These are phyloP conservation scores for Poecilus cupreus DNA, from an alignment of 2,888 invertebrate species.

Conservation along the genomic window DNA sequence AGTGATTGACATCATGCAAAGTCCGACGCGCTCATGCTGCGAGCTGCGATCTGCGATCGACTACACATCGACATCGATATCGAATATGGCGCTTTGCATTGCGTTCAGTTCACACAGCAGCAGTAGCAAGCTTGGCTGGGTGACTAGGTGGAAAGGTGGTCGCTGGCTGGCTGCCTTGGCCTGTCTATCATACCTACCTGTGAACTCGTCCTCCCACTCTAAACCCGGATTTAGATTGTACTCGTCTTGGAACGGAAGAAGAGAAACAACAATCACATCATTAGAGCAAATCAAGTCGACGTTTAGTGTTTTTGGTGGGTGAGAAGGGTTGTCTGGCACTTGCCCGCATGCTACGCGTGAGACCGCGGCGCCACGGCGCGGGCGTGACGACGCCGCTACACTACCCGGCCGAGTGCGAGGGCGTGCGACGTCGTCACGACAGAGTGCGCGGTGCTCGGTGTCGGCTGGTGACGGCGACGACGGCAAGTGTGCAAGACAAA, in stretches of 20 bases:
- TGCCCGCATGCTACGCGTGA: slow-evolving; percentile 54
- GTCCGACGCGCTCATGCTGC: slow-evolving; percentile 8
- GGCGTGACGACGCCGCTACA: slow-evolving; percentile 13
- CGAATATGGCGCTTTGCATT: slow-evolving; percentile 50
- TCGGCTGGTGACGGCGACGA: slow-evolving; percentile 30
- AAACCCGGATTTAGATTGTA: slow-evolving; percentile 99
- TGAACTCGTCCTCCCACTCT: slow-evolving; percentile 99
- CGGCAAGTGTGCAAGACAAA: slow-evolving; percentile 52
- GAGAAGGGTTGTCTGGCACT: slow-evolving; percentile 56
- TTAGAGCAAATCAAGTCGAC: slow-evolving; percentile 47
- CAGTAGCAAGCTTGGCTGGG: slow-evolving; percentile 68
- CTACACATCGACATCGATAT: neutral
- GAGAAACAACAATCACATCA: slow-evolving; percentile 56
- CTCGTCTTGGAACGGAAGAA: slow-evolving; percentile 92
- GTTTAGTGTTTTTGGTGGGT: slow-evolving; percentile 30
- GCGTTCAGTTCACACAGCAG: slow-evolving; percentile 52
- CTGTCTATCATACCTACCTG: slow-evolving; percentile 88
- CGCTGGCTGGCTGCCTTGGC: slow-evolving; percentile 33
- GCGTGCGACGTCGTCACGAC: slow-evolving; percentile 19
- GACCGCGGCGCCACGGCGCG: slow-evolving; percentile 13
- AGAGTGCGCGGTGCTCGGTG: slow-evolving; percentile 33
- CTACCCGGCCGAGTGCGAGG: neutral
- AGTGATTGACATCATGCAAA: neutral
- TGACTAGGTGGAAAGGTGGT: slow-evolving; percentile 38
- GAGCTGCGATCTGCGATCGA: slow-evolving; percentile 12